These are phyloP conservation scores for Tiphia femorata DNA, from an alignment of 2,888 invertebrate genomes.

Conservation along the genomic window DNA sequence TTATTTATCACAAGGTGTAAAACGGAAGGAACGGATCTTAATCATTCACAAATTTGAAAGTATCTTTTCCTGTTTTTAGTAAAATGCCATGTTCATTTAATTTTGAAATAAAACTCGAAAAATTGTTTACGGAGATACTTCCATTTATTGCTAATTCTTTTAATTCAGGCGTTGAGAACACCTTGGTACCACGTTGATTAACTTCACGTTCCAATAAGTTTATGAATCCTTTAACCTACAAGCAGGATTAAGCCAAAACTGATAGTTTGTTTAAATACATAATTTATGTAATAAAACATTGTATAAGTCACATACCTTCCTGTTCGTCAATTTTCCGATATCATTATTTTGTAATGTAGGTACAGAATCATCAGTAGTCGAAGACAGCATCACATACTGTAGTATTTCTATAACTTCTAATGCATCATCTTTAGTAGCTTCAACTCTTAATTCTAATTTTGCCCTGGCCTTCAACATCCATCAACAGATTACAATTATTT, in stretches of 20 bases:
- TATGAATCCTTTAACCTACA: constrained; percentile 35
- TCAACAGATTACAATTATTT: not conserved
- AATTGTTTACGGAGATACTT: constrained; percentile 76
- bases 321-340: constrained; percentile 70
- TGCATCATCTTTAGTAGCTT: constrained; percentile 85
- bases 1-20: not conserved
- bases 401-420: constrained; percentile 88
- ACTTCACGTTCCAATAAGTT: constrained; percentile 22
- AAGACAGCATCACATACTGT: constrained; percentile 70
- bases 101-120: constrained; percentile 79
- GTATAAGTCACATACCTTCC: constrained; percentile 44
- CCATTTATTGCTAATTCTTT: constrained; percentile 78
- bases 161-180: constrained; percentile 82
- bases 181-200: no score
- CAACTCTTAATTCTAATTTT: constrained; percentile 85
- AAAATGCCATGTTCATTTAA: constrained; percentile 90
- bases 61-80: constrained; percentile 82
- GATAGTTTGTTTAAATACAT: not conserved
- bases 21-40: no score
- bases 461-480: constrained; percentile 81
- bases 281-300: not conserved
- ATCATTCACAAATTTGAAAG: constrained; percentile 76
- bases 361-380: constrained; percentile 29
- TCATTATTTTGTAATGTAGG: constrained; percentile 55
- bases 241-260: no score